Evolutionary conservation across 2,888 invertebrate genomes (phyloP).

Genomic region (Pantelozetes paolii): DNA sequence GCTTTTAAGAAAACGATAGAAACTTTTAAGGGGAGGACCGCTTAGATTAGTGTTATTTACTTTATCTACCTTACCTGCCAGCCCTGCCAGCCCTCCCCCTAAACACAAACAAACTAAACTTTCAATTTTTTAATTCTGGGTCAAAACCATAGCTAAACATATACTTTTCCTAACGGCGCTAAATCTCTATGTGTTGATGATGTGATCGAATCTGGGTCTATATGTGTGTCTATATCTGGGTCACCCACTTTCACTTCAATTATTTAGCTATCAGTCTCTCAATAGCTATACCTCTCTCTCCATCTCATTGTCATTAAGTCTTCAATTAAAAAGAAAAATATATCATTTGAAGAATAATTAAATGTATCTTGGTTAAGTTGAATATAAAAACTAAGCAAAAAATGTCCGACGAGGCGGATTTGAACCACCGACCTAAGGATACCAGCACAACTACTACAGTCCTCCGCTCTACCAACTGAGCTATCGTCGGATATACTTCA

Average conservation of each 20-base stretch:
- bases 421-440: slow-evolving; percentile 49
- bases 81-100: slow-evolving; percentile 8
- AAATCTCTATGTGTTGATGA: background rate
- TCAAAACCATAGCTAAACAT: slow-evolving; percentile 28
- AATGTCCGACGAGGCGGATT: slow-evolving; percentile 48
- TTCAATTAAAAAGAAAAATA: background rate
- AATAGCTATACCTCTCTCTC: no score
- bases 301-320: no score
- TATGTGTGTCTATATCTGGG: no score
- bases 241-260: slow-evolving; percentile 23
- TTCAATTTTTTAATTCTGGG: slow-evolving; percentile 33
- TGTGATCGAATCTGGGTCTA: slow-evolving; percentile 20
- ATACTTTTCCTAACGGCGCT: background rate
- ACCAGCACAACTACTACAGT: slow-evolving; percentile 46
- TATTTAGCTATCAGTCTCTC: background rate
- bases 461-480: slow-evolving; percentile 49
- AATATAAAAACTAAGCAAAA: no score
- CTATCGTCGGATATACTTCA: slow-evolving; percentile 46
- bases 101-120: slow-evolving; percentile 22
- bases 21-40: slow-evolving; percentile 22
- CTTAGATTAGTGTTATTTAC: background rate
- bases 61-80: background rate
- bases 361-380: no score
- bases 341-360: no score
- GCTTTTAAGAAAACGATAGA: background rate